phyloP scores from a whole-genome alignment of 2,113 vertebrate species.

The Megaceryle torquata region DNA sequence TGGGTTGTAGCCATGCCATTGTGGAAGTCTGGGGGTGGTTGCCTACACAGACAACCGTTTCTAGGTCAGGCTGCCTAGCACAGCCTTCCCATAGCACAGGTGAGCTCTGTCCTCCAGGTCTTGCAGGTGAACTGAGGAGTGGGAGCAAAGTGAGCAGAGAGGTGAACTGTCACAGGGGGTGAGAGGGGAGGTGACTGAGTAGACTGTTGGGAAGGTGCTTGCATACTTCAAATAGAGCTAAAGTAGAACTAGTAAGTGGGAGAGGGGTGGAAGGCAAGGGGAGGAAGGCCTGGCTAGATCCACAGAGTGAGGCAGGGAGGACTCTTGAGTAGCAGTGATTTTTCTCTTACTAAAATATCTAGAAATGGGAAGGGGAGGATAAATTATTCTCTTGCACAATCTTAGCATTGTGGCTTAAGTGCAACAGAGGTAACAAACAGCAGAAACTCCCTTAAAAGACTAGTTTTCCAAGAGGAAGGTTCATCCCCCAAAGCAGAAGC shows the following conservation, averaged over 20 bases:
- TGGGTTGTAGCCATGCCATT: not conserved
- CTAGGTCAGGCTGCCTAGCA: not conserved
- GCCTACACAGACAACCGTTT: not conserved
- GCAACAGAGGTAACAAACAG: not conserved
- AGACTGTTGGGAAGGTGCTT: not conserved
- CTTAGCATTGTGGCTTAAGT: not conserved
- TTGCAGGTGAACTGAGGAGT: not conserved
- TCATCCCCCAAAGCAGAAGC: not conserved
- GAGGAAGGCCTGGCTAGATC: not conserved
- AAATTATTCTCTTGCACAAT: not conserved
- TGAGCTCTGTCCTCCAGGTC: not conserved
- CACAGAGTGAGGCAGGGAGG: not conserved
- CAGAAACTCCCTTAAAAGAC: not conserved
- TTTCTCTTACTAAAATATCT: not conserved
- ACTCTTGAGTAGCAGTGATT: not conserved
- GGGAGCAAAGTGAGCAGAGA: not conserved
- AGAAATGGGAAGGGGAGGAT: not conserved
- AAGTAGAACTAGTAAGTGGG: not conserved
- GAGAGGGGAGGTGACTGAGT: not conserved
- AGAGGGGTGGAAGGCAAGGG: not conserved
- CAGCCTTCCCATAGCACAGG: not conserved
- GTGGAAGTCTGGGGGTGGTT: not conserved
- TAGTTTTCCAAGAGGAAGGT: not conserved
- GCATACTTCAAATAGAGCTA: not conserved
- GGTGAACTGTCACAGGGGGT: not conserved